Base-by-base conservation (phyloP, 2,797 vertebrate species). In the Pangasius mekongensis region DNA sequence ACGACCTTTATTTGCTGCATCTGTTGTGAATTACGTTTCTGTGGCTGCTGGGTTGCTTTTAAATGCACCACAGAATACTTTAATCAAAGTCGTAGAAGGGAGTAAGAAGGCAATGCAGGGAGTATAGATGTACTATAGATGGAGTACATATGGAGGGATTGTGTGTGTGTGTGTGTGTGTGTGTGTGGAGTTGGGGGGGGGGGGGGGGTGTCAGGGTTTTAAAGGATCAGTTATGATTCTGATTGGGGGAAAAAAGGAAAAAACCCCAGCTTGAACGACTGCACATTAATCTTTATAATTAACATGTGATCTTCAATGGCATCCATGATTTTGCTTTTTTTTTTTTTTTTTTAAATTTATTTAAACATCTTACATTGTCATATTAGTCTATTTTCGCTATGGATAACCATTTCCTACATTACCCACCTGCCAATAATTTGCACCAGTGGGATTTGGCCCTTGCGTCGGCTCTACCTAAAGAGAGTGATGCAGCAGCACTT, bases 1-100 rank as follows among this genome's bases (percentile, higher is more conserved):
- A 62, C 8, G 18, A 69, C 73, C 78, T 58, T 33, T 88, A 78
- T 73, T 62, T 81, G 54, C n/a, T 39, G 60, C 14, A 18, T 62
- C 52, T 30, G 52, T 58, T 56, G 22, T 62, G 43, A 85, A 85
- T 71, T 80, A 80, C 43, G 36, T 24, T 77, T 84, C 47, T 60
- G 27, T 33, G 33, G 30, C 56, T 22, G 47, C 24, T 24, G 47
- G n/a, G 33, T 47, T 62, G 13, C 36, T 43, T 49, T 58, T 30
- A 67, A 66, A 30, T 13, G 47, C n/a, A 2, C 7, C 39, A 66
- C 24, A n/a, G 6, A 64, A 64, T 83, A 83, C 60, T 49, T 66
- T 47, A 47, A 47, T 66, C 43, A 83, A 84, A 84, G 62, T 52
- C 62, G 33, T 9, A 83, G 43, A 39, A 36, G 30, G 20, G 10